Base-by-base conservation (phyloP, 2,888 invertebrate genomes). In the Andrena bucephala region DNA sequence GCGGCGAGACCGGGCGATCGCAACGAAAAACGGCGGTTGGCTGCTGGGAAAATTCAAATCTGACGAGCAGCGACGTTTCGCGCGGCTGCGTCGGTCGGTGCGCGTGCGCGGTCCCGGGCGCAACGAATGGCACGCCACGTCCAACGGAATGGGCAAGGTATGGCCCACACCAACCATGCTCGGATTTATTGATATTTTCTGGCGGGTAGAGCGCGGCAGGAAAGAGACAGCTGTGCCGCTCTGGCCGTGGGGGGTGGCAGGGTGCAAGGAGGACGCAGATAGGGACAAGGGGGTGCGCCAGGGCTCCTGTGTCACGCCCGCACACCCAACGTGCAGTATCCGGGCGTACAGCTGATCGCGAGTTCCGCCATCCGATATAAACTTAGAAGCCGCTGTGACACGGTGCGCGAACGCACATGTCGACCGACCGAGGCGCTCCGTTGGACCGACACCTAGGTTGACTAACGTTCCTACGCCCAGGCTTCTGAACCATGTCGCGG, bases 111-210 rank as follows among this genome's bases (percentile, higher is more conserved):
- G 59, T 0, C 13, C 24, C 7, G 6, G 5, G 8, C n/a, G 13
- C 63, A 62, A 29, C 87, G 73, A 86, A 82, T 88, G 24, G 65
- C 29, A 6, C 8, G 50, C 6, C 13, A 7, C 63, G 69, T 29
- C 82, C 70, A 85, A 72, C 66, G 83, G 88, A 83, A 85, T 42
- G 74, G 7, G 65, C 31, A 27, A 27, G 52, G 36, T 36, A 60
- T 36, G 20, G 70, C n/a, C 50, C 81, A 57, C 85, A 89, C 66
- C 67, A 83, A 78, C 88, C 93, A 92, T 92, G 93, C 93, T 91
- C 93, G 90, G 87, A 91, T 92, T 92, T 93, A 93, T 93, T 92
- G 93, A 93, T 90, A 90, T 92, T 91, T 87, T 87, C 83, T 73
- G 68, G 71, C 73, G 33, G 63, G 7, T 31, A 67, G 59, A 75